Evolutionary conservation across 2,113 vertebrate genomes (phyloP).

Genomic region (Vombatus ursinus): DNA sequence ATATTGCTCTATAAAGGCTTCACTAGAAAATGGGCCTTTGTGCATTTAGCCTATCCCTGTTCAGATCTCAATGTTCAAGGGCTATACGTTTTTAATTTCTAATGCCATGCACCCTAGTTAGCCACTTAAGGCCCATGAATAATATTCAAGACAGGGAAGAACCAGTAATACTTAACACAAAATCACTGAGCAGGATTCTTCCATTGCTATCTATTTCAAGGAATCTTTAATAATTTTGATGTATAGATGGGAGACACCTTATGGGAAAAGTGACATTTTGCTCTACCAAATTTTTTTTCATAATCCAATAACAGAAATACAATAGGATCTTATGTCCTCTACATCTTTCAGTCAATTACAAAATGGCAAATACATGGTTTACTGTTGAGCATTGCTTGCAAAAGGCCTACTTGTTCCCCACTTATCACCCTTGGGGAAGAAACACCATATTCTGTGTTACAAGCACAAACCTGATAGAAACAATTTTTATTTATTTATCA

Average conservation of each 20-base stretch:
- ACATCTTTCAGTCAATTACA: neutral
- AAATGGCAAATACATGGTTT: neutral
- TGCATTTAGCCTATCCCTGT: neutral
- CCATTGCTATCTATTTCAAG: neutral
- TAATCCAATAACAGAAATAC: neutral
- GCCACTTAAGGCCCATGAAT: neutral
- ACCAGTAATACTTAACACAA: neutral
- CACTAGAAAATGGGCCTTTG: neutral
- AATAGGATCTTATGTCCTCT: neutral
- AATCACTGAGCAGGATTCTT: neutral
- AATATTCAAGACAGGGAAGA: neutral
- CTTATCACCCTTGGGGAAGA: neutral
- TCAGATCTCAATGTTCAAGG: neutral
- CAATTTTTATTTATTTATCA: neutral
- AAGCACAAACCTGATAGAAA: neutral
- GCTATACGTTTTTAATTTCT: neutral
- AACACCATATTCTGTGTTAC: neutral
- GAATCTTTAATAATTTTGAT: neutral
- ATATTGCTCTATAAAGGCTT: no score
- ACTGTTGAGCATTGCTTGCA: neutral
- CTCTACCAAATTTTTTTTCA: neutral
- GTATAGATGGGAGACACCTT: neutral
- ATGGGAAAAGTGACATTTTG: neutral
- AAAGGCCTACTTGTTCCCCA: neutral
- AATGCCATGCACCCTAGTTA: neutral